phyloP scores from a whole-genome alignment of 2,797 vertebrate genomes.

The Momotus momota region DNA sequence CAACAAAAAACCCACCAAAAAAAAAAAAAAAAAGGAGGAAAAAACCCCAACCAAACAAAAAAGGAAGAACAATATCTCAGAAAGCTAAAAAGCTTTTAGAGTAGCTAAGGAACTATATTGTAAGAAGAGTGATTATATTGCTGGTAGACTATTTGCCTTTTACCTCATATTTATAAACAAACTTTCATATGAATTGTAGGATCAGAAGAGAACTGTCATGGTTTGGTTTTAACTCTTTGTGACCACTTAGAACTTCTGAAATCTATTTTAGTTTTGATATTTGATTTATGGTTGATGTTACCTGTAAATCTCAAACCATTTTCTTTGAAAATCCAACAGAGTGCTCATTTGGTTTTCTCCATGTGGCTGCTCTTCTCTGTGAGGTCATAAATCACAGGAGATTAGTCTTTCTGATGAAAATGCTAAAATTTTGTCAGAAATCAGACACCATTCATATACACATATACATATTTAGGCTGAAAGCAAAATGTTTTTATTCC shows the following conservation, averaged over 20 bases:
- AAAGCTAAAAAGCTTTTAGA: not conserved
- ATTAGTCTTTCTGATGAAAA: not conserved
- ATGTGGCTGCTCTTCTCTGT: not conserved
- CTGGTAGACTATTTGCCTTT: not conserved
- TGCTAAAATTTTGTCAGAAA: not conserved
- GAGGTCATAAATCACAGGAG: not conserved
- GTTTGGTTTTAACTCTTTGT: not conserved
- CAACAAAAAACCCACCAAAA: too few species aligned
- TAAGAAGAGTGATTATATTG: not conserved
- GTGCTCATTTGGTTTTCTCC: fast-evolving
- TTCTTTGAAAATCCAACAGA: not conserved
- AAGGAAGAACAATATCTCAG: too few species aligned
- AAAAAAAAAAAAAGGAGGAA: too few species aligned
- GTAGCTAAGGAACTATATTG: not conserved
- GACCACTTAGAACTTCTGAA: not conserved
- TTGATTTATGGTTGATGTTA: not conserved
- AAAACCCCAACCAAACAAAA: too few species aligned
- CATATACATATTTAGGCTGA: not conserved
- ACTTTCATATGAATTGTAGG: not conserved
- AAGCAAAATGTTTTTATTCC: not conserved
- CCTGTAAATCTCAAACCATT: not conserved
- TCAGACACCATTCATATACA: too few species aligned
- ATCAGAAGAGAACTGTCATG: not conserved
- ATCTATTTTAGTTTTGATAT: not conserved
- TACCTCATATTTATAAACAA: not conserved